These are phyloP conservation scores for Mirounga angustirostris DNA, from an alignment of 2,113 vertebrate genomes.

Conservation along the genomic window DNA sequence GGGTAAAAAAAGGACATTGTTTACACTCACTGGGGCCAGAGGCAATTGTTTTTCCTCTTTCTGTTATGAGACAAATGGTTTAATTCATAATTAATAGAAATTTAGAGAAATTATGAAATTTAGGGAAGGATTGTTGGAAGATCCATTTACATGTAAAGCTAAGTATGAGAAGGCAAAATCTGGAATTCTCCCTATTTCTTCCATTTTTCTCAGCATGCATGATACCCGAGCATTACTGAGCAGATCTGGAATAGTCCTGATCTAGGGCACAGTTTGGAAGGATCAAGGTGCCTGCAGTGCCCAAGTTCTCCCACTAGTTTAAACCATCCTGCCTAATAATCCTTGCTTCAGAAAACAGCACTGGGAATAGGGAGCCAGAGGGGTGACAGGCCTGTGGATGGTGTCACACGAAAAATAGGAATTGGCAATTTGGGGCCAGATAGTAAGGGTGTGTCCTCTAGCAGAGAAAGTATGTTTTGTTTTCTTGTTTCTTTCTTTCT, in stretches of 20 bases:
- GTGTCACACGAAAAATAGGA: not conserved
- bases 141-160: not conserved
- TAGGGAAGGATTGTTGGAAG: constrained; percentile 4
- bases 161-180: not conserved
- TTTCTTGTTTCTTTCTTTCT: not conserved
- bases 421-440: not conserved
- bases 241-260: not conserved
- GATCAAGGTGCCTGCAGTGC: not conserved
- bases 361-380: not conserved
- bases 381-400: not conserved
- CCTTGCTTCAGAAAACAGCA: not conserved
- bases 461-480: not conserved
- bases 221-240: not conserved
- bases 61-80: constrained; percentile 7
- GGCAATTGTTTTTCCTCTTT: constrained; percentile 15
- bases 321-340: not conserved
- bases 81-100: not conserved
- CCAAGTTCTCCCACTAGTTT: not conserved
- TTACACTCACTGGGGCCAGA: not conserved
- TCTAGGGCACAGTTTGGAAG: not conserved
- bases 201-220: not conserved
- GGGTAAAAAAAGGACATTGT: not conserved
- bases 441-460: not conserved
- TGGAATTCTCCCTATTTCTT: constrained; percentile 21
- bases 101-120: not conserved